These are phyloP conservation scores for Cryptotis parvus DNA, from an alignment of 2,113 vertebrate species.

Conservation along the genomic window DNA sequence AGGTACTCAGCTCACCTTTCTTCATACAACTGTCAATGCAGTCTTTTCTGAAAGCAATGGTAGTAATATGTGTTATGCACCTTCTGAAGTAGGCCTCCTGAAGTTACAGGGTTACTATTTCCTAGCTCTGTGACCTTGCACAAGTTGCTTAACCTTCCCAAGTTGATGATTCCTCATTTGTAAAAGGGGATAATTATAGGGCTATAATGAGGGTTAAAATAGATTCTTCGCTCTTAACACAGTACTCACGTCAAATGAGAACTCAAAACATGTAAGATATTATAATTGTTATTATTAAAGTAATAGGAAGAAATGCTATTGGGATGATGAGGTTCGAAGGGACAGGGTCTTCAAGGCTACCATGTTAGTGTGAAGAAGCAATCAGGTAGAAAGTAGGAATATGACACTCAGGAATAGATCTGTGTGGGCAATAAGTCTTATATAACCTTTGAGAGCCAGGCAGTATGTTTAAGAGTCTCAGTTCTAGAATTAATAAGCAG, in stretches of 20 bases:
- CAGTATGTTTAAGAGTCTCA: not conserved
- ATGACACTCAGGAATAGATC: too few relatives aligned
- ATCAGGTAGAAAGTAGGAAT: not conserved
- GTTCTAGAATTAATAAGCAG: constrained; percentile 39
- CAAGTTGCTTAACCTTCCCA: not conserved
- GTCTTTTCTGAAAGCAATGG: not conserved
- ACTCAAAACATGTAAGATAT: not conserved
- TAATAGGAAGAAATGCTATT: not conserved
- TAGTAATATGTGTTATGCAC: not conserved
- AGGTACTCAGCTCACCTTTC: not conserved
- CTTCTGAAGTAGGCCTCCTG: not conserved
- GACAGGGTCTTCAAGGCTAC: not conserved
- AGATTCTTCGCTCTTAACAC: not conserved
- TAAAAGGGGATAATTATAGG: not conserved
- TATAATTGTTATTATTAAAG: not conserved
- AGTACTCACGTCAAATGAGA: not conserved
- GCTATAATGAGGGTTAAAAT: not conserved
- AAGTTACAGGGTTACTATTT: not conserved
- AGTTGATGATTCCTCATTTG: not conserved
- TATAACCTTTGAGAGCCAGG: not conserved
- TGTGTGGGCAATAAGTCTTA: not conserved
- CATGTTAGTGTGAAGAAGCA: not conserved
- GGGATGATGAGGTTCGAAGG: not conserved
- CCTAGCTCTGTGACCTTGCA: not conserved
- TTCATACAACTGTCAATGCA: not conserved